Percentiles rank a stretch among this genome's conserved stretches.
Evolutionary conservation across 2,888 invertebrate species (phyloP).

Genomic region (Chamaedrilus cognettii): DNA sequence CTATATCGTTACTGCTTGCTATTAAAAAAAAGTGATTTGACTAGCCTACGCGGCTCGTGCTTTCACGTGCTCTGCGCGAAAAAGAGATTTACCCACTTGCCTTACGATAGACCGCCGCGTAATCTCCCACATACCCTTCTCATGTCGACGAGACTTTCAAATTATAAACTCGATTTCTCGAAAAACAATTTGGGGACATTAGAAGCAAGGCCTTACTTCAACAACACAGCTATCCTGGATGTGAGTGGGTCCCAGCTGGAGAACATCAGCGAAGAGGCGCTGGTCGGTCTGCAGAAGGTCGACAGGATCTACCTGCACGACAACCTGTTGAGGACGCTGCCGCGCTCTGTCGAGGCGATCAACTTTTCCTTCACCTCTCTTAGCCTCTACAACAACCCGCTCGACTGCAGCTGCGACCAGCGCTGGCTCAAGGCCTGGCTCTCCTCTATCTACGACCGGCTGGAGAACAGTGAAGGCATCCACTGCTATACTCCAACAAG

Average conservation of each 20-base stretch:
- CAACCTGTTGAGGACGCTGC: neutral
- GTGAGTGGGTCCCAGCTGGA: neutral
- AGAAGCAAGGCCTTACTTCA: neutral
- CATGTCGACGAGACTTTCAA: neutral
- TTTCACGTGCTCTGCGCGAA: neutral
- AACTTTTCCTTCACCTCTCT: neutral
- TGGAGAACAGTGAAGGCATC: neutral
- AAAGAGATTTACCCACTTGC: neutral
- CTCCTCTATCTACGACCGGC: neutral
- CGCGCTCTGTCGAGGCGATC: neutral
- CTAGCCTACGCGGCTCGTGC: too few species aligned
- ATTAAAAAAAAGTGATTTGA: too few species aligned
- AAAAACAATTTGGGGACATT: neutral
- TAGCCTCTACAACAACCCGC: neutral
- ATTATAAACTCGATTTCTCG: neutral
- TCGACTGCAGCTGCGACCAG: neutral
- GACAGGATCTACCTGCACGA: neutral
- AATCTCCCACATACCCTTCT: neutral
- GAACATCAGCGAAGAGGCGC: neutral
- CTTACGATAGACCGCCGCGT: neutral
- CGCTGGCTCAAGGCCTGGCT: neutral
- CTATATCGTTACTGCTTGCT: too few species aligned
- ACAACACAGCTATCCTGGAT: neutral
- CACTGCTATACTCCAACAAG: neutral
- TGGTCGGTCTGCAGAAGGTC: neutral